Conservation (phyloP, 2,113 vertebrate species). For the Channa argus region DNA sequence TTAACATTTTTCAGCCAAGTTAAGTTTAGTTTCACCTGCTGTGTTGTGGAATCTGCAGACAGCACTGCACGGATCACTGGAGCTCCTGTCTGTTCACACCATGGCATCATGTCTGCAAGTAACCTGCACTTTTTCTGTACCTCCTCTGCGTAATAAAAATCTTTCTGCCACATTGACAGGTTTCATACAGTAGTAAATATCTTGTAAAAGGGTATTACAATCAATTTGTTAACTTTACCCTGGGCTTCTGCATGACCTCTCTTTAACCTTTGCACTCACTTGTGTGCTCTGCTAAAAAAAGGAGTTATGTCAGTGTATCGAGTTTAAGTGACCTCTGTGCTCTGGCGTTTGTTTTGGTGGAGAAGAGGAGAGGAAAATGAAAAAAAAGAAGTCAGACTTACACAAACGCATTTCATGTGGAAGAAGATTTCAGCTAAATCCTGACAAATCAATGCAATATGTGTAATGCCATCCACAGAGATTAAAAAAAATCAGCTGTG, state of each 20-base stretch:
- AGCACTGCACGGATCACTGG: constrained; percentile 7
- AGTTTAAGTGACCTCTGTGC: constrained; percentile 7
- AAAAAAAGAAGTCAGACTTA: background rate
- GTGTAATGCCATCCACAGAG: constrained; percentile 3
- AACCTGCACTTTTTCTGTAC: background rate
- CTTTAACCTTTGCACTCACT: constrained; percentile 1
- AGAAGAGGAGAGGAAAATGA: background rate
- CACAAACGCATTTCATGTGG: constrained; percentile 28
- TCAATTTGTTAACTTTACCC: background rate
- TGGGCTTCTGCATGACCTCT: background rate
- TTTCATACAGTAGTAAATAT: background rate
- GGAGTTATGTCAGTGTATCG: background rate
- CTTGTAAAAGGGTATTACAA: background rate
- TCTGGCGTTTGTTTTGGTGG: constrained; percentile 1
- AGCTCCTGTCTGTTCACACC: background rate
- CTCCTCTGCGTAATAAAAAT: too few species aligned
- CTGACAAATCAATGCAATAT: constrained; percentile 48
- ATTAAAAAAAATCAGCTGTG: background rate
- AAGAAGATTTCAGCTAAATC: constrained; percentile 25
- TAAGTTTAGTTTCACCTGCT: constrained; percentile 24
- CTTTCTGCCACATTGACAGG: too few species aligned
- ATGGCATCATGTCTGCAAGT: background rate
- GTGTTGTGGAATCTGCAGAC: constrained; percentile 5
- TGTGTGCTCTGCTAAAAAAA: background rate
- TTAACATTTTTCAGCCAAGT: constrained; percentile 15